Evolutionary conservation across 1,140 invertebrate genomes (phyloP), one percentile per base, ranked within the genome.

Genomic region (Octopus bimaculoides): DNA sequence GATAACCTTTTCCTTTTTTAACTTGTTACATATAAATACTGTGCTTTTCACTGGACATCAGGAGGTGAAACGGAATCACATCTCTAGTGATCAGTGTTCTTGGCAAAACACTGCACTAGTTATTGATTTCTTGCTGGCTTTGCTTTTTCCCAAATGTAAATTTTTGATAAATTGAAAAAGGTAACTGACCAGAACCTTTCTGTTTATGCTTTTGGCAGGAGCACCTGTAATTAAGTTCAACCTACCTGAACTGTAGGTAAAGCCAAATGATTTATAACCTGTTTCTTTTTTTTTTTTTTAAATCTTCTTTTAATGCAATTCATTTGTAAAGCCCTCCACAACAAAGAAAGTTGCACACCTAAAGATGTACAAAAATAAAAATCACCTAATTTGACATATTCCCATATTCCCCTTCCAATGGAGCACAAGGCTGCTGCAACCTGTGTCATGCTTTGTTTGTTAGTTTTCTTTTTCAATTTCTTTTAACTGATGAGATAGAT

Each of bases 1-100:
- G 52, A 75, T 75, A 75, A 75, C n/a, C 74, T 75, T 75, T 75
- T 41, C 26, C 7, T n/a, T 75, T 75, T 75, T 75, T 41, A 75
- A 52, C 26, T 75, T 75, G 74, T 41, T 75, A 75, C 74, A 52
- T 75, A 75, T 75, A 52, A 75, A 41, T 75, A 75, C 26, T 75
- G 74, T 75, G 74, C 74, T 75, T 75, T 71, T 75, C 26, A 41
- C 26, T 75, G n/a, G 74, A 52, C 74, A 75, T 75, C 9, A 75
- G 5, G 74, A 75, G 26, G 74, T 75, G 74, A 75, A 75, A 75
- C n/a, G 74, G 74, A 75, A 75, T 75, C 74, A 75, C 74, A 75
- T 75, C 20, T 26, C 74, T 75, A 53, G 41, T 17, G 17, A 53
- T 75, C 74, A 75, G 73, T 74, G 17, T 61, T 12, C 17, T 71